These are phyloP conservation scores for Sardinella longiceps DNA, from an alignment of 2,797 vertebrate genomes.

Conservation along the genomic window DNA sequence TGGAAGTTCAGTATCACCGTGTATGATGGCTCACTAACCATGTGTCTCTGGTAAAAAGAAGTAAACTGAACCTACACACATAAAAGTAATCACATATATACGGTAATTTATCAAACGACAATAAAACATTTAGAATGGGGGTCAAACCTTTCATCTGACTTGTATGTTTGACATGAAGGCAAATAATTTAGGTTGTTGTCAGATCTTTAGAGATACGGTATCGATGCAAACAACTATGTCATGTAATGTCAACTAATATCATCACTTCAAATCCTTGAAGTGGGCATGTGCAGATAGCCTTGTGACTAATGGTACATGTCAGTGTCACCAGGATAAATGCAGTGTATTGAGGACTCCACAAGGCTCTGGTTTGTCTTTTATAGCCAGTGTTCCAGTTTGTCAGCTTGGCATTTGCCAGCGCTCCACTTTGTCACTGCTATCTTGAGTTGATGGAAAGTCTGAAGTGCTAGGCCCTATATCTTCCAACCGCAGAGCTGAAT, in stretches of 20 bases:
- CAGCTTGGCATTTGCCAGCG: neutral
- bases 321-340: neutral
- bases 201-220: neutral
- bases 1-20: too few species aligned
- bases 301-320: too few species aligned
- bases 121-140: neutral
- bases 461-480: neutral
- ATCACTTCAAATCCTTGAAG: neutral
- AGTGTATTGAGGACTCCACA: neutral
- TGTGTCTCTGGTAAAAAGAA: too few species aligned
- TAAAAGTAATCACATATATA: too few species aligned
- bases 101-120: too few species aligned
- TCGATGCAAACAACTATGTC: neutral
- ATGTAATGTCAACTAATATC: neutral
- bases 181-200: neutral
- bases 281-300: neutral
- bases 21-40: too few species aligned
- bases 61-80: too few species aligned
- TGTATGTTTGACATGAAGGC: too few species aligned
- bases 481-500: neutral
- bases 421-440: neutral
- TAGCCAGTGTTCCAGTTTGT: neutral
- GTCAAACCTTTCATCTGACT: too few species aligned
- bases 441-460: conserved; percentile 3
- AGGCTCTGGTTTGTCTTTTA: neutral